phyloP scores from a whole-genome alignment of 2,888 invertebrate genomes.

The Aphelenchoides bicaudatus region DNA sequence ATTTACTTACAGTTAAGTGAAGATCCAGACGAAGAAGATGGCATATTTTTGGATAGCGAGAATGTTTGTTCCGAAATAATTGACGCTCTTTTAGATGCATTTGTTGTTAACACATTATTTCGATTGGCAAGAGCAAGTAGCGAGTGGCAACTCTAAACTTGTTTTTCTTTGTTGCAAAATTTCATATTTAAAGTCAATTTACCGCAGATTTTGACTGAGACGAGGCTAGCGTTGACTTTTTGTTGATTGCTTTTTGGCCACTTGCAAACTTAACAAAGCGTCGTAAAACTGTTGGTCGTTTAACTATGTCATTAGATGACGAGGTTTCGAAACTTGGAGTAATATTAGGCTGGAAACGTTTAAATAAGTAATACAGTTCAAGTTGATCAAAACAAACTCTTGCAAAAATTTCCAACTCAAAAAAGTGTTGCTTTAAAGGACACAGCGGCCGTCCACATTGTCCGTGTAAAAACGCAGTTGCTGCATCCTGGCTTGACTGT shows the following conservation, averaged over 20 bases:
- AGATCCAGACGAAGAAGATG: neutral
- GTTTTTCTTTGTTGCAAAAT: neutral
- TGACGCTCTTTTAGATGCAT: too few species aligned
- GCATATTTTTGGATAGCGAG: neutral
- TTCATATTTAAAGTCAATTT: neutral
- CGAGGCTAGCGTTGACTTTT: neutral
- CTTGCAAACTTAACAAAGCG: constrained; percentile 12
- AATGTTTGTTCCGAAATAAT: neutral
- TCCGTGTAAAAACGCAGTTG: constrained; percentile 15
- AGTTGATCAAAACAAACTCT: neutral
- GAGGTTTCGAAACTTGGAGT: neutral
- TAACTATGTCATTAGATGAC: neutral
- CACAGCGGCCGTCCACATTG: constrained; percentile 14
- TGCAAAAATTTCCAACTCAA: constrained; percentile 16
- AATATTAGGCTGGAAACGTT: too few species aligned
- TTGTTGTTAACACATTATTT: too few species aligned
- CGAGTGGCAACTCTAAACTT: constrained; percentile 6
- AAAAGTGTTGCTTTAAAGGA: constrained; percentile 6
- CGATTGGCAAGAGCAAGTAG: constrained; percentile 1
- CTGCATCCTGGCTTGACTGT: constrained; percentile 3
- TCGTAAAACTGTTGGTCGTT: neutral
- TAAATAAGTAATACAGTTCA: too few species aligned
- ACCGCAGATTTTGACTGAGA: neutral
- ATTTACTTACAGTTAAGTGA: constrained; percentile 3
- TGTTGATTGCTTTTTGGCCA: constrained; percentile 3